phyloP scores from a whole-genome alignment of 2,888 invertebrate species.

The Blastobasis lacticolella region DNA sequence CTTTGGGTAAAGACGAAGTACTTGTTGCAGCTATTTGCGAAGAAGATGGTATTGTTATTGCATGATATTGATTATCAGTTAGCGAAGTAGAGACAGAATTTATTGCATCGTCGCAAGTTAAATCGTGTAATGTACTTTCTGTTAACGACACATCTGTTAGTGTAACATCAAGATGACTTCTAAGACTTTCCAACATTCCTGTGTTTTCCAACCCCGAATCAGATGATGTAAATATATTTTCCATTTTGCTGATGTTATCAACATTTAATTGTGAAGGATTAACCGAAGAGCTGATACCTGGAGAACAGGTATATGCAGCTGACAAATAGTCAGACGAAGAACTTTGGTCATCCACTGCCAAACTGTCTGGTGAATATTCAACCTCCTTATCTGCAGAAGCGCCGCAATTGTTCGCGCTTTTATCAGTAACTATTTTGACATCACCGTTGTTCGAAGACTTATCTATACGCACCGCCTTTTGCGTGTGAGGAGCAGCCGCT shows the following conservation, averaged over 20 bases:
- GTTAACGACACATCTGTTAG: constrained; percentile 53
- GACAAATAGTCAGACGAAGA: constrained; percentile 63
- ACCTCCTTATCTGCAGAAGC: background rate
- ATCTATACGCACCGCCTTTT: constrained; percentile 16
- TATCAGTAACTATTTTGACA: constrained; percentile 2
- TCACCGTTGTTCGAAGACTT: constrained; percentile 61
- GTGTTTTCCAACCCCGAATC: constrained; percentile 67
- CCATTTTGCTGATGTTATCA: constrained; percentile 49
- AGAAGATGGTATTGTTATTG: no score
- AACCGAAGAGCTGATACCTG: constrained; percentile 33
- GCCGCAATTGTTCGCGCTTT: constrained; percentile 12
- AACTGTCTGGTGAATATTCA: constrained; percentile 43
- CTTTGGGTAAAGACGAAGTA: constrained; percentile 24
- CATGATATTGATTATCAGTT: constrained; percentile 21
- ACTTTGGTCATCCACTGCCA: constrained; percentile 55
- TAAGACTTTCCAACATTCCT: constrained; percentile 48
- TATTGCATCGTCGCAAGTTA: constrained; percentile 42
- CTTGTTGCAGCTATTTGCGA: constrained; percentile 16
- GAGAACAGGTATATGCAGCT: constrained; percentile 49
- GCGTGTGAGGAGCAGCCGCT: constrained; percentile 5
- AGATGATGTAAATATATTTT: constrained; percentile 51
- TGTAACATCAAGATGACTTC: constrained; percentile 52
- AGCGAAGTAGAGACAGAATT: constrained; percentile 29
- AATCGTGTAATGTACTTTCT: constrained; percentile 57
- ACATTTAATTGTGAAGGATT: constrained; percentile 38